Evolutionary conservation across 1,140 invertebrate species (phyloP).

Genomic region (Drosophila bocki): DNA sequence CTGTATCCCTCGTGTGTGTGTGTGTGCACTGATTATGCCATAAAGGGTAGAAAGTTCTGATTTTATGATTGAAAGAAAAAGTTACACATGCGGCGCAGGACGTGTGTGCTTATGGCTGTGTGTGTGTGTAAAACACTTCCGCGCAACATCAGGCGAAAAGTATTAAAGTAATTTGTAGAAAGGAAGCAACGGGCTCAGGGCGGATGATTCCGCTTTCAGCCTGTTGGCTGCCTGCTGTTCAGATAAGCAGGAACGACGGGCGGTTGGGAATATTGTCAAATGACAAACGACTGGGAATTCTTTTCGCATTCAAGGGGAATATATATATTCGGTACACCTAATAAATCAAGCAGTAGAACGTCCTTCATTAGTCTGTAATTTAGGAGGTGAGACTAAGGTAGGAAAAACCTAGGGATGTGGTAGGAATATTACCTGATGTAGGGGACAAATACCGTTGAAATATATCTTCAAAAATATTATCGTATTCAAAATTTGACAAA

Average conservation of each 20-base stretch:
- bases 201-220: slow-evolving; percentile 7
- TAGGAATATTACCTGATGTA: neutral
- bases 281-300: slow-evolving; percentile 54
- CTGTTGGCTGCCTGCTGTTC: slow-evolving; percentile 56
- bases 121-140: slow-evolving; percentile 70
- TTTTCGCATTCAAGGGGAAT: slow-evolving; percentile 34
- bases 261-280: slow-evolving; percentile 48
- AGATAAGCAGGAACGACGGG: slow-evolving; percentile 63
- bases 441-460: neutral
- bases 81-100: slow-evolving; percentile 43
- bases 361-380: slow-evolving; percentile 37
- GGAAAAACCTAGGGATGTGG: neutral
- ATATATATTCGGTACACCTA: slow-evolving; percentile 32
- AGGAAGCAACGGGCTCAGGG: slow-evolving; percentile 32
- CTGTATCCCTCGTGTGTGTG: neutral
- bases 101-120: slow-evolving; percentile 37
- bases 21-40: slow-evolving; percentile 70
- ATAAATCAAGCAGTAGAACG: slow-evolving; percentile 63
- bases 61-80: slow-evolving; percentile 80
- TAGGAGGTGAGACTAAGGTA: neutral
- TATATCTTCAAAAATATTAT: too few species aligned
- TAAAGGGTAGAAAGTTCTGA: slow-evolving; percentile 82
- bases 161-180: slow-evolving; percentile 80
- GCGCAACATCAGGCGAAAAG: slow-evolving; percentile 74
- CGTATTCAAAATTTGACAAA: too few species aligned